A percentile compares a stretch with the other conserved stretches of the same genome.
These are phyloP conservation scores for Trichonephila clavata DNA, from an alignment of 1,140 invertebrate species.

Conservation along the genomic window DNA sequence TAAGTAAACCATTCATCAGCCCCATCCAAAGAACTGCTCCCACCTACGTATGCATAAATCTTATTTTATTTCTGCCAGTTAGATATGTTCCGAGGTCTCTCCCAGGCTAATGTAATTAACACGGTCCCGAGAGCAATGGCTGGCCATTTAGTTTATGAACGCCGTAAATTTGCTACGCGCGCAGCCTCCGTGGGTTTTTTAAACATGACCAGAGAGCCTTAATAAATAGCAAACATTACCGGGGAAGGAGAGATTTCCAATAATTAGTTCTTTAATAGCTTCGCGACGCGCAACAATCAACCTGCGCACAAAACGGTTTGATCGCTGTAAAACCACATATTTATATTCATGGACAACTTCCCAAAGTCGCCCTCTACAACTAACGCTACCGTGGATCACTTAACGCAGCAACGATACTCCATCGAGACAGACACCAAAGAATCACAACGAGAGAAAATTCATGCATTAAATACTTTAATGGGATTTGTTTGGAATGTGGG, in stretches of 20 bases:
- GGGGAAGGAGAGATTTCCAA: constrained; percentile 67
- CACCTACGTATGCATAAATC: constrained; percentile 76
- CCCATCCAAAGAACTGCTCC: constrained; percentile 72
- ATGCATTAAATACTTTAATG: neutral
- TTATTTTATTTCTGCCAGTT: constrained; percentile 76
- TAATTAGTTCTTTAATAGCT: constrained; percentile 73
- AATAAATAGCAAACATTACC: constrained; percentile 74
- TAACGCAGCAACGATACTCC: neutral
- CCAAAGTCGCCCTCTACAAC: neutral
- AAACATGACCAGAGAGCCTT: constrained; percentile 59
- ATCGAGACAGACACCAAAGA: neutral
- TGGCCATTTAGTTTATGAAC: constrained; percentile 77
- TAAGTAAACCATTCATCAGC: constrained; percentile 77
- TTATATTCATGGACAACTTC: constrained; percentile 15
- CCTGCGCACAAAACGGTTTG: constrained; percentile 13
- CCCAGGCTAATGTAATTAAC: constrained; percentile 76
- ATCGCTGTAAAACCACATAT: constrained; percentile 25
- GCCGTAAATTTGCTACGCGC: constrained; percentile 71
- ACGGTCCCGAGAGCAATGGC: constrained; percentile 73
- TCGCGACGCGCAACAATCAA: constrained; percentile 22
- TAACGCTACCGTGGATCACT: neutral
- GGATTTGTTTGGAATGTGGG: neutral
- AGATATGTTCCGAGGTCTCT: constrained; percentile 70
- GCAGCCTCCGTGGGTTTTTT: constrained; percentile 59
- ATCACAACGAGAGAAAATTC: neutral